Conservation (phyloP, 2,797 vertebrate species). For the Sebastes itinus region DNA sequence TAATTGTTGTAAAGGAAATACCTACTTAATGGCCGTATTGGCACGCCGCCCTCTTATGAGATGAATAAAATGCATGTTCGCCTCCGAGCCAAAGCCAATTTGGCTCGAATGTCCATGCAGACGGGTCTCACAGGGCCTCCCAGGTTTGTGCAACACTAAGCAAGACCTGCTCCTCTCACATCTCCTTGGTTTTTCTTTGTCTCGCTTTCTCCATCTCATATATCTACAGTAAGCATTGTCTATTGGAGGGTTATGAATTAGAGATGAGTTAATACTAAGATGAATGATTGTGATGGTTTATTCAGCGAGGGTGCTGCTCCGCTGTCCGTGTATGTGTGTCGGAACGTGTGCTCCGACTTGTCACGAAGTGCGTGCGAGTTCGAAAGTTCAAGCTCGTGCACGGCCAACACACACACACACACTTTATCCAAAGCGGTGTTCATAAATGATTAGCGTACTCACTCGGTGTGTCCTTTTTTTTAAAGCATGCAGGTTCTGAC, state of each 20-base stretch:
- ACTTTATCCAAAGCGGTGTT: constrained; percentile 7
- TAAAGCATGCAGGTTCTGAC: constrained; percentile 17
- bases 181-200: constrained; percentile 28
- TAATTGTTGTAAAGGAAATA: constrained; percentile 69
- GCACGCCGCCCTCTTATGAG: constrained; percentile 51
- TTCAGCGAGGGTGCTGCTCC: constrained; percentile 52
- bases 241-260: constrained; percentile 64
- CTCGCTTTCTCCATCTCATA: constrained; percentile 14
- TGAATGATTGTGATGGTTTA: constrained; percentile 73
- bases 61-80: constrained; percentile 43
- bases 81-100: constrained; percentile 52
- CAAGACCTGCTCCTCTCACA: constrained; percentile 32
- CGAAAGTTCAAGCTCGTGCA: constrained; percentile 5
- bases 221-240: constrained; percentile 44
- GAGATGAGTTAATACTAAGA: constrained; percentile 74
- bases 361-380: constrained; percentile 11
- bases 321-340: constrained; percentile 3
- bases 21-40: constrained; percentile 62
- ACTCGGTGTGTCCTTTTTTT: constrained; percentile 18
- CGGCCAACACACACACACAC: not conserved
- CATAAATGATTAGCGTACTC: constrained; percentile 29
- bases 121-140: constrained; percentile 28
- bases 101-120: constrained; percentile 35
- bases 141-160: constrained; percentile 15
- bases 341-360: constrained; percentile 16